Conservation (phyloP, 2,797 vertebrate species). For the Pogonophryne albipinna region DNA sequence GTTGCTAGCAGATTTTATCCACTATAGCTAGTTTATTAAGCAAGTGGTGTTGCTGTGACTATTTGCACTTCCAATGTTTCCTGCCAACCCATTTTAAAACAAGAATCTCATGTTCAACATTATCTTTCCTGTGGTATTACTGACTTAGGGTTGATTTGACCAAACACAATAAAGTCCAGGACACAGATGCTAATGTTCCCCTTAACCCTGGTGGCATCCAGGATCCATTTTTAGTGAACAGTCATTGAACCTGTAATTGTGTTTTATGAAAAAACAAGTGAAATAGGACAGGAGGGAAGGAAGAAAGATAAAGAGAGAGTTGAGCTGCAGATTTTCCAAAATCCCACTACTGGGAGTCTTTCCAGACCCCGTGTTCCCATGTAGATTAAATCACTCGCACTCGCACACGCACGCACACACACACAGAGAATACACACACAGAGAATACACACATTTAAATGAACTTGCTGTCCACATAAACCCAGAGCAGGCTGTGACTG, state of each 20-base stretch:
- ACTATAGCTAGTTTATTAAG: no score
- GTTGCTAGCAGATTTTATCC: no score
- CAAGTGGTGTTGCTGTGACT: no score
- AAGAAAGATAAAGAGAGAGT: conserved; percentile 40
- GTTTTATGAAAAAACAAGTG: conserved; percentile 18
- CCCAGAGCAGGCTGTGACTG: conserved; percentile 16
- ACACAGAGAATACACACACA: conserved; percentile 28
- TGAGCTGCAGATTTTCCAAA: conserved; percentile 73
- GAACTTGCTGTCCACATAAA: conserved; percentile 35
- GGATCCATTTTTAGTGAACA: not conserved
- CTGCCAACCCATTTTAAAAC: no score
- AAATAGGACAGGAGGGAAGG: conserved; percentile 11
- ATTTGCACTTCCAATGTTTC: not conserved
- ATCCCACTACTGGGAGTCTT: conserved; percentile 71
- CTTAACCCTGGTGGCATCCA: not conserved
- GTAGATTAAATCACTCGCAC: conserved; percentile 69
- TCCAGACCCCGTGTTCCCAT: conserved; percentile 72
- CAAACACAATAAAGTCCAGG: not conserved
- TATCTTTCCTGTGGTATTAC: not conserved
- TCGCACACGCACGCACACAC: conserved; percentile 17
- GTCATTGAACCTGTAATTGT: conserved; percentile 26
- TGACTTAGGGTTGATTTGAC: not conserved
- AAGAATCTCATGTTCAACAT: not conserved
- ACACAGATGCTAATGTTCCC: not conserved
- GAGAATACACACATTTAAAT: conserved; percentile 47